Evolutionary conservation across 2,113 vertebrate species (phyloP).

Genomic region (Limanda limanda): DNA sequence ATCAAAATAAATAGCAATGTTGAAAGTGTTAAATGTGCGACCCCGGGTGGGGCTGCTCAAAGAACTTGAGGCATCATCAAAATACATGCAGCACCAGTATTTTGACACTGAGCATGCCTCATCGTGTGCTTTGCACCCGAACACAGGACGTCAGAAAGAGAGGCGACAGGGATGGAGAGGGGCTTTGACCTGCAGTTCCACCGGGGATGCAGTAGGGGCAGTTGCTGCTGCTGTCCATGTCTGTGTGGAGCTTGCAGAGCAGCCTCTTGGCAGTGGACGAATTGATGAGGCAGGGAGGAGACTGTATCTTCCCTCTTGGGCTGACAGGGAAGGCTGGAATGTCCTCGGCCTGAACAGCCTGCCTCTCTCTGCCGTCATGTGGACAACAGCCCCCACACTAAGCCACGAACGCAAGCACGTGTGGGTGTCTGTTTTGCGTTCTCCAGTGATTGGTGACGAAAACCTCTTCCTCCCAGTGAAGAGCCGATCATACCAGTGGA

Average conservation of each 20-base stretch:
- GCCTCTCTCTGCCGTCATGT: slow-evolving; percentile 61
- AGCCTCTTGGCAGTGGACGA: slow-evolving; percentile 55
- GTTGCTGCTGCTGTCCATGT: slow-evolving; percentile 33
- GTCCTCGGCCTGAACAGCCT: slow-evolving; percentile 67
- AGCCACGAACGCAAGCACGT: slow-evolving; percentile 40
- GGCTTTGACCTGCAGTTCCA: slow-evolving; percentile 46
- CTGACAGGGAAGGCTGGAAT: slow-evolving; percentile 72
- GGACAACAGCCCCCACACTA: slow-evolving; percentile 57
- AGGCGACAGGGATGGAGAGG: background rate
- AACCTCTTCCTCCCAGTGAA: slow-evolving; percentile 62
- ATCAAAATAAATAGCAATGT: slow-evolving; percentile 28
- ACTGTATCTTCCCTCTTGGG: slow-evolving; percentile 70
- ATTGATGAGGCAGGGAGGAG: slow-evolving; percentile 62
- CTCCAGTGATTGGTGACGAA: slow-evolving; percentile 65
- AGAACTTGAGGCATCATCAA: background rate
- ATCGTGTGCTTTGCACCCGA: slow-evolving; percentile 7
- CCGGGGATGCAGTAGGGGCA: slow-evolving; percentile 19
- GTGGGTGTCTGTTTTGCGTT: slow-evolving; percentile 64
- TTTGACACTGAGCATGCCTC: slow-evolving; percentile 28
- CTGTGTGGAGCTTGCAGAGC: slow-evolving; percentile 45
- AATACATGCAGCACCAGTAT: slow-evolving; percentile 23
- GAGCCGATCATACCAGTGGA: slow-evolving; percentile 44
- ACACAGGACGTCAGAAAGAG: background rate
- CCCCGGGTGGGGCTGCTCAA: slow-evolving; percentile 7
- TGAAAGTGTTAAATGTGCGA: background rate